phyloP scores from a whole-genome alignment of 2,888 invertebrate species.

The Macaria liturata region DNA sequence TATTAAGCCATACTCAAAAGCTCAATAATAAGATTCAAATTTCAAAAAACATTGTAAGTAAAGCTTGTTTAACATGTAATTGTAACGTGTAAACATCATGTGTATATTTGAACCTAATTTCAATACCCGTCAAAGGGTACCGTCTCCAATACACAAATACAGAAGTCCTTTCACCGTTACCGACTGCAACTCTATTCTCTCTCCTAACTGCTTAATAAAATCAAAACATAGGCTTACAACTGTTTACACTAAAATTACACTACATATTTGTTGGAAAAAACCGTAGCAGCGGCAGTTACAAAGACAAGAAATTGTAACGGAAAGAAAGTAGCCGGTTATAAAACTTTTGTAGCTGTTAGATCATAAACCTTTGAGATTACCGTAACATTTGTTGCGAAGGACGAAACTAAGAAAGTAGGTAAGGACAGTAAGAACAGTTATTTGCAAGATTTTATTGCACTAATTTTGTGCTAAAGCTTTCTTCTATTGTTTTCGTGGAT shows the following conservation, averaged over 20 bases:
- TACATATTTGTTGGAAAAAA: not conserved
- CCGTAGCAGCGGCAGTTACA: constrained; percentile 30
- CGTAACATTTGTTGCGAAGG: constrained; percentile 2
- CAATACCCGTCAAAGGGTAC: not conserved
- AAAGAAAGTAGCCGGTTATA: constrained; percentile 49
- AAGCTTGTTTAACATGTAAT: too few species aligned
- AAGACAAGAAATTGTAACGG: constrained; percentile 28
- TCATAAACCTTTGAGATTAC: constrained; percentile 31
- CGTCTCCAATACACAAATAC: not conserved
- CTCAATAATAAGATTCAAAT: too few species aligned
- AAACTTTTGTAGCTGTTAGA: constrained; percentile 39
- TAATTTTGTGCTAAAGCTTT: constrained; percentile 2
- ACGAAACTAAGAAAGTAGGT: constrained; percentile 1
- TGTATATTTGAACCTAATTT: not conserved
- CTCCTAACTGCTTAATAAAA: constrained; percentile 7
- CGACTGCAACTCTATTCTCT: not conserved
- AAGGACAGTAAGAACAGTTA: not conserved
- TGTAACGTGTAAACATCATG: too few species aligned
- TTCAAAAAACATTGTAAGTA: too few species aligned
- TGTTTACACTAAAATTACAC: constrained; percentile 1
- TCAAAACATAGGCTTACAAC: constrained; percentile 26
- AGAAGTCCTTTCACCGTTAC: constrained; percentile 6
- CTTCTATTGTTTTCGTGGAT: constrained; percentile 4
- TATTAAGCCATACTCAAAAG: too few species aligned
- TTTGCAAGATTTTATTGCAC: constrained; percentile 4